Conservation (phyloP, 2,113 vertebrate species). For the Phycodurus eques region DNA sequence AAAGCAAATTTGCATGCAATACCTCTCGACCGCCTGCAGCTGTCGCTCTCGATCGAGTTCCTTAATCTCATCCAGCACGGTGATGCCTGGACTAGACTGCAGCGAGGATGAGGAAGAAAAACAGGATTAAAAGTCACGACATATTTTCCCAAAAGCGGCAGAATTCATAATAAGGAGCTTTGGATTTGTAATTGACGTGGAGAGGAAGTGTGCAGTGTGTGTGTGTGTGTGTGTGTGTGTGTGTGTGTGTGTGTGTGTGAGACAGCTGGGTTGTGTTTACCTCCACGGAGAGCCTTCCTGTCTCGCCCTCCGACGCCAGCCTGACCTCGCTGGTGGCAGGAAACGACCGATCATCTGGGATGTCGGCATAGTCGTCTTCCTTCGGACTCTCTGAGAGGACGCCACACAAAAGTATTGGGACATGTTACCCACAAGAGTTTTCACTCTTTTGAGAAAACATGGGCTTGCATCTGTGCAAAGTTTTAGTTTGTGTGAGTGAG, state of each 20-base stretch:
- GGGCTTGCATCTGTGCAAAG: too few relatives aligned
- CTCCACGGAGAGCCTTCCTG: constrained; percentile 69
- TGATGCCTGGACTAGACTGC: constrained; percentile 69
- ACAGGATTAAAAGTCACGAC: constrained; percentile 1
- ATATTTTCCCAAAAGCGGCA: constrained; percentile 12
- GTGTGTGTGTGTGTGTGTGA: constrained; percentile 34
- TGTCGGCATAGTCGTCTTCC: constrained; percentile 78
- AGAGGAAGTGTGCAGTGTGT: constrained; percentile 60
- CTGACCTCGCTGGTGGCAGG: constrained; percentile 72
- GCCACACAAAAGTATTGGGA: neutral
- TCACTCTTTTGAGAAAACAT: neutral
- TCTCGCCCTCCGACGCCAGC: constrained; percentile 58
- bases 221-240: constrained; percentile 41
- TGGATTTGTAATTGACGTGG: constrained; percentile 6
- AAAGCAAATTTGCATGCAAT: neutral
- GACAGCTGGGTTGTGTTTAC: constrained; percentile 66
- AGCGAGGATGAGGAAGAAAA: constrained; percentile 18
- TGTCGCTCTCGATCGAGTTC: constrained; percentile 59
- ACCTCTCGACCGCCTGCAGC: constrained; percentile 52
- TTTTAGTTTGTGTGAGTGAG: too few relatives aligned
- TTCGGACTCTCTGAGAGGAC: constrained; percentile 64
- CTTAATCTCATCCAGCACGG: constrained; percentile 64
- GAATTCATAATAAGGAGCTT: constrained; percentile 28
- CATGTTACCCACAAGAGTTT: neutral
- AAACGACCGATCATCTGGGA: constrained; percentile 71